Evolutionary conservation across 2,797 vertebrate species (phyloP).

Genomic region (Sebastiscus albofasciatus): DNA sequence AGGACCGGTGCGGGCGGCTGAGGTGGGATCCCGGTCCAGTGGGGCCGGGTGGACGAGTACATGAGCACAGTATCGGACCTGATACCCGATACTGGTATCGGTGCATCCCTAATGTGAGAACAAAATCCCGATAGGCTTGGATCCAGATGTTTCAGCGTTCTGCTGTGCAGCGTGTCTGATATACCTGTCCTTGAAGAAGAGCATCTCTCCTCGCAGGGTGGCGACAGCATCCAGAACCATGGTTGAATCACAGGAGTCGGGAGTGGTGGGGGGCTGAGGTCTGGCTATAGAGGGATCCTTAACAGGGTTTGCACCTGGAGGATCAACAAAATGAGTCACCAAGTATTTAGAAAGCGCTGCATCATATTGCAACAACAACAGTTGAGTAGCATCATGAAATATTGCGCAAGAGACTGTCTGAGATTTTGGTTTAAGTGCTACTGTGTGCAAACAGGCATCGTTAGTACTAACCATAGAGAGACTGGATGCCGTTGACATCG

Average conservation of each 20-base stretch:
- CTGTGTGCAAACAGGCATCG: background rate
- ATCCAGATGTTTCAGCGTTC: background rate
- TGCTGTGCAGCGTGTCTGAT: background rate
- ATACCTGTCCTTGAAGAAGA: constrained; percentile 93
- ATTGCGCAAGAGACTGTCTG: background rate
- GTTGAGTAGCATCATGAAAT: background rate
- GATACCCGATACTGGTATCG: no score
- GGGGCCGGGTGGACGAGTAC: no score
- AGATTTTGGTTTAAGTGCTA: background rate
- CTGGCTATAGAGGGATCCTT: background rate
- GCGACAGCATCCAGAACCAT: constrained; percentile 85
- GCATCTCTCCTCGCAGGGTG: constrained; percentile 81
- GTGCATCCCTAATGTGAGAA: background rate
- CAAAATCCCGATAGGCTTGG: background rate
- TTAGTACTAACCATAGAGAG: constrained; percentile 75
- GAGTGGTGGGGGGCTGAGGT: constrained; percentile 60
- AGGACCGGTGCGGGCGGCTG: no score
- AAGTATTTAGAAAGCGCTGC: background rate
- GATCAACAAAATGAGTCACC: background rate
- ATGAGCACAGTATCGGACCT: no score
- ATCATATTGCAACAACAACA: background rate
- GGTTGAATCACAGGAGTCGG: constrained; percentile 82
- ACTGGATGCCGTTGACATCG: constrained; percentile 80
- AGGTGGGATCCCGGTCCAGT: no score
- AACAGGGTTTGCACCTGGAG: constrained; percentile 74